Evolutionary conservation across 2,113 vertebrate species (phyloP), one percentile per base, ranked within the genome.

Genomic region (Grammomys surdaster): DNA sequence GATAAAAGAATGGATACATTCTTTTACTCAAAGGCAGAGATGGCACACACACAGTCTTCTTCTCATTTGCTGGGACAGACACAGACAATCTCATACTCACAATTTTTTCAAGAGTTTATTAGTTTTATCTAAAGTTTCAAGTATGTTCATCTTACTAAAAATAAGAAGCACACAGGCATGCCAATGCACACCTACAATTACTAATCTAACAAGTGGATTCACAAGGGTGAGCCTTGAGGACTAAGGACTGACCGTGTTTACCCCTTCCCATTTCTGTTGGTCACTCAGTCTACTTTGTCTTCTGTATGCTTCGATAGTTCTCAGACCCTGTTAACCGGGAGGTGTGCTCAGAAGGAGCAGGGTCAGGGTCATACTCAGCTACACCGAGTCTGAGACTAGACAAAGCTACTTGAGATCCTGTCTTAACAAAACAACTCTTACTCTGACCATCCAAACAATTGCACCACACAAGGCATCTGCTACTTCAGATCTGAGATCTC

Each of bases 361-460:
- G 54, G 26, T 36, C 84, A 88, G 19, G 36, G 33, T 56, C 86
- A 56, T 24, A 51, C 11, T 24, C 31, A 51, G 63, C 43, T 51
- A 51, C 51, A 69, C 3, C 36, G 46, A 87, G 48, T 17, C n/a
- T 9, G 33, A 56, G 31, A 8, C 7, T 72, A 16, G 13, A n/a
- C 67, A 36, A 54, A 54, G 86, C 13, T 28, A 56, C 46, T 26
- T 4, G 48, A 88, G 86, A 40, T 17, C 12, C 86, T 26, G 33
- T n/a, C 65, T 88, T 65, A 84, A 85, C 20, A 82, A n/a, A n/a
- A 60, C 17, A 86, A 93, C n/a, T 88, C 28, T 90, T 70, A 86
- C 84, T 36, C 51, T 54, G n/a, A 65, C 88, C 31, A 46, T 54
- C 4, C 7, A 88, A 97, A 89, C 76, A 24, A 88, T 70, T 58